Percentiles rank a stretch among this genome's conserved stretches.
phyloP scores from a whole-genome alignment of 2,888 invertebrate species.

The Xestia sexstrigata region DNA sequence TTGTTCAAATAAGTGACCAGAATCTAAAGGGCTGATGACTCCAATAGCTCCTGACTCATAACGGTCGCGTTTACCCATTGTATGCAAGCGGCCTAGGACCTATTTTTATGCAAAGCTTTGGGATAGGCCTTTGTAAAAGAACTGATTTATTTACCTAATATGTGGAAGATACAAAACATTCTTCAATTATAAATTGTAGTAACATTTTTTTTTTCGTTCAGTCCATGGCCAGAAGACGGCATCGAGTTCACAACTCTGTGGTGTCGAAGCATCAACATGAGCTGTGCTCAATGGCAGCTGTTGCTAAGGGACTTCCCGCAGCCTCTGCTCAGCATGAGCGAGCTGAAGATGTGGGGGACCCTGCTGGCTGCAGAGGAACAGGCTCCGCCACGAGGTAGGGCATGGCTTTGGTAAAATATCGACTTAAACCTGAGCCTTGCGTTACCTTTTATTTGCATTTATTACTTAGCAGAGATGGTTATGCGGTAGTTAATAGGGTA shows the following conservation, averaged over 20 bases:
- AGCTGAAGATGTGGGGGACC: constrained; percentile 97
- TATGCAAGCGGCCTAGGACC: constrained; percentile 75
- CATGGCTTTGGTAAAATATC: not conserved
- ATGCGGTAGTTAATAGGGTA: not conserved
- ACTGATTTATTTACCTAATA: too few species aligned
- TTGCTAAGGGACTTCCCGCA: constrained; percentile 98
- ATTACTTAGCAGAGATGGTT: not conserved
- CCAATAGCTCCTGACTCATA: constrained; percentile 79
- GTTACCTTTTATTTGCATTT: not conserved
- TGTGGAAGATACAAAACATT: too few species aligned
- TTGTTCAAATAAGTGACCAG: too few species aligned
- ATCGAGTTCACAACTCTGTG: constrained; percentile 97
- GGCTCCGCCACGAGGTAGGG: constrained; percentile 84
- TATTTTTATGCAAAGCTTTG: too few species aligned
- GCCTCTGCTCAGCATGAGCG: constrained; percentile 96
- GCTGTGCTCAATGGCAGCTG: constrained; percentile 96
- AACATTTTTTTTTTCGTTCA: constrained; percentile 72
- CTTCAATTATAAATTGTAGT: too few species aligned
- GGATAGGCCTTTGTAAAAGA: too few species aligned
- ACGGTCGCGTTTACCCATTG: constrained; percentile 91
- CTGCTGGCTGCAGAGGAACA: constrained; percentile 97
- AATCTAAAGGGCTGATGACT: too few species aligned
- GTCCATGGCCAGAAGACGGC: constrained; percentile 97
- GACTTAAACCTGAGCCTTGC: not conserved
- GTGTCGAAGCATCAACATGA: constrained; percentile 96